Base-by-base conservation (phyloP, 2,113 vertebrate genomes). In the Chamaea fasciata region DNA sequence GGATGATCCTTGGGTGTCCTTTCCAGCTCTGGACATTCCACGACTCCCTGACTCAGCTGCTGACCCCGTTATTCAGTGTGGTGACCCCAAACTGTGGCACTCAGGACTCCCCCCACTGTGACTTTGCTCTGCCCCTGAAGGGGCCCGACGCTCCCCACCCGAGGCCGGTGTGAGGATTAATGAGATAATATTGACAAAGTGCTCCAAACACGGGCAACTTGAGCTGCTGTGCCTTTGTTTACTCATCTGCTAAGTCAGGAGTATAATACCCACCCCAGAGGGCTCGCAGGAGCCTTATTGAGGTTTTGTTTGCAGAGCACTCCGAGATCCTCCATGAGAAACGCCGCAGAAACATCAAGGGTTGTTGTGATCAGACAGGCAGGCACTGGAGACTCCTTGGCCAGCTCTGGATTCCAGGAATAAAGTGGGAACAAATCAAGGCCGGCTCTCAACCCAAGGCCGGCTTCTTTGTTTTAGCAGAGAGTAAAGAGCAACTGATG, bases 291-390 rank as follows among this genome's bases (percentile, higher is more conserved):
- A 80, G 93, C 71, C 78, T 97, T 52, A 37, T 7, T 83, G 94
- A 76, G 56, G 73, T 94, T 86, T 46, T 95, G 79, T 94, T 95
- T 97, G 93, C 84, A 82, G 80, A 97, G 96, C 95, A 90, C 86
- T 95, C 21, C 0, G 47, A 89, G 79, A 82, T 75, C 39, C 56
- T 65, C 57, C 15, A 55, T 3, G 37, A 82, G 63, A 33, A 70
- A 49, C 5, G 11, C 78, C 33, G 89, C 44, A 53, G 83, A 35
- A 83, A 22, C 80, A 59, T 17, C 7, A 13, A 59, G 52, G 17
- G 11, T 3, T 80, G 31, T 13, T 93, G 81, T 31, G 70, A 27
- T 44, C 46, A 60, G 44, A 33, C 53, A 53, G 44, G 49, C 53
- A 65, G 2, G 2, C 82, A 24, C 78, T 18, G 23, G 30, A 47